Conservation (phyloP, 2,797 vertebrate species). For the Buceros bicornis region DNA sequence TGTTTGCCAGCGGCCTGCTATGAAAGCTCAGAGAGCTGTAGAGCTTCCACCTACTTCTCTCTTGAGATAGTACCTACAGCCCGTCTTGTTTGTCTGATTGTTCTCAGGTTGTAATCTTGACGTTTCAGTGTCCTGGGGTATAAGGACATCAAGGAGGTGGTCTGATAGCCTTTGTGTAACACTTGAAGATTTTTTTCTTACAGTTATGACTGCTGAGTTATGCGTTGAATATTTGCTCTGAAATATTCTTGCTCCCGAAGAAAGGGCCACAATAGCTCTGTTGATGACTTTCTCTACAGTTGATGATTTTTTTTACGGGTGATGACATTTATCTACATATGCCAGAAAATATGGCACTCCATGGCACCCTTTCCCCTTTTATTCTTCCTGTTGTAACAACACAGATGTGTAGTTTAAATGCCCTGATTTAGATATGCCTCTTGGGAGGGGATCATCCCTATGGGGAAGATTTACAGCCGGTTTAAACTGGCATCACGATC, state of each 20-base stretch:
- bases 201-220: slow-evolving; percentile 38
- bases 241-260: background rate
- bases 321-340: background rate
- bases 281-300: background rate
- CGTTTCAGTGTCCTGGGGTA: background rate
- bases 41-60: background rate
- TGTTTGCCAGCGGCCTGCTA: background rate
- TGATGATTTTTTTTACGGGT: background rate
- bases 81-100: background rate
- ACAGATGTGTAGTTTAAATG: slow-evolving; percentile 4
- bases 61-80: background rate
- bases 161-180: slow-evolving; percentile 18
- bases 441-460: background rate
- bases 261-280: background rate
- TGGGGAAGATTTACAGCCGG: background rate
- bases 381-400: background rate
- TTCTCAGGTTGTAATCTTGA: background rate
- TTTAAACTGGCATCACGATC: background rate
- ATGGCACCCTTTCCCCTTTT: background rate
- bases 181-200: slow-evolving; percentile 11
- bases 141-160: background rate
- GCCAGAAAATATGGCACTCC: background rate
- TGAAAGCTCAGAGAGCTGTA: background rate
- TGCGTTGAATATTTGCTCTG: background rate
- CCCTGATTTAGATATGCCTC: background rate